A percentile compares a stretch with the other conserved stretches of the same genome.
Conservation (phyloP, 1,140 invertebrate genomes). For the Plectrocnemia conspersa region DNA sequence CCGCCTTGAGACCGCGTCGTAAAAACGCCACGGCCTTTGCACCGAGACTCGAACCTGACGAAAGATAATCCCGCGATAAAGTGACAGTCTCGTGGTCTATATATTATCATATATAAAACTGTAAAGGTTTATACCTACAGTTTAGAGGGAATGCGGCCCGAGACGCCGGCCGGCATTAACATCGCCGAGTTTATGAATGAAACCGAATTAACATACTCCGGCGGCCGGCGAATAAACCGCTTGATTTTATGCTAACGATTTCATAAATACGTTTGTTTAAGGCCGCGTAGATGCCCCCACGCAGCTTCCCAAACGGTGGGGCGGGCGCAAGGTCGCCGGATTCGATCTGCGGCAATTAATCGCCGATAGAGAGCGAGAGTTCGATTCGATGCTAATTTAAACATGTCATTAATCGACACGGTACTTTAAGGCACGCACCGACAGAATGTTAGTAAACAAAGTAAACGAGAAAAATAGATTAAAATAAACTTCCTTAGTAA, state of each 20-base stretch:
- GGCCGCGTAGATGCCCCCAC: slow-evolving; percentile 8
- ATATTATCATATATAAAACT: neutral
- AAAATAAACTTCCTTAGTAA: too few relatives aligned
- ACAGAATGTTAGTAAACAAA: too few relatives aligned
- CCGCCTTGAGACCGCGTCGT: slow-evolving; percentile 16
- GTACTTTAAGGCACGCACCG: too few relatives aligned
- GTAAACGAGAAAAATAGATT: too few relatives aligned
- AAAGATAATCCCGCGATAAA: slow-evolving; percentile 14
- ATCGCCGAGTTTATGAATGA: slow-evolving; percentile 30
- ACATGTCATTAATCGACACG: too few relatives aligned
- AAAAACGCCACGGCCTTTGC: slow-evolving; percentile 27
- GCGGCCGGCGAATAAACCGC: slow-evolving; percentile 27
- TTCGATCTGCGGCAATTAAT: too few relatives aligned
- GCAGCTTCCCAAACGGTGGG: too few relatives aligned
- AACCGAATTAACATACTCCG: slow-evolving; percentile 30
- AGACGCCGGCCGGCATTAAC: slow-evolving; percentile 13
- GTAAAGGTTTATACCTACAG: too few relatives aligned
- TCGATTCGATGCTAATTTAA: too few relatives aligned
- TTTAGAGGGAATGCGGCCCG: slow-evolving; percentile 2
- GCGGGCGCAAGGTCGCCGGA: too few relatives aligned
- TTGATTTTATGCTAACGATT: slow-evolving; percentile 32
- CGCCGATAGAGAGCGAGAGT: too few relatives aligned
- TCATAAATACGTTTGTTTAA: slow-evolving; percentile 33
- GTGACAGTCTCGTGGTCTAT: neutral
- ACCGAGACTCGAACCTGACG: slow-evolving; percentile 12